Conservation (phyloP, 2,113 vertebrate genomes). For the Emydocephalus ijimae region DNA sequence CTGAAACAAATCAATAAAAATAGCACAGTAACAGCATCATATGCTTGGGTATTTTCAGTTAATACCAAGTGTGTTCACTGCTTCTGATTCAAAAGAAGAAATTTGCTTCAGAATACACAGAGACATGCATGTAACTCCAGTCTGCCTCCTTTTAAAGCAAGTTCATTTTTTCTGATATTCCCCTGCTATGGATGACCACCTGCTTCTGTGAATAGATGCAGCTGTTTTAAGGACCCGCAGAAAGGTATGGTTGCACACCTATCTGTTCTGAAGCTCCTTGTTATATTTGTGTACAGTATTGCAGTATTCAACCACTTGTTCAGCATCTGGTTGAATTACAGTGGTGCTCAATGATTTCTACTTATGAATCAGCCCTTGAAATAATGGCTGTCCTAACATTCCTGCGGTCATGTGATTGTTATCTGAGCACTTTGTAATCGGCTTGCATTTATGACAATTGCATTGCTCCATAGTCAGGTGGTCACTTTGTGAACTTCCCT, state of each 20-base stretch:
- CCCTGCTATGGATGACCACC: not conserved
- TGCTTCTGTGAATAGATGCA: not conserved
- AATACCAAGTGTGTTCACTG: not conserved
- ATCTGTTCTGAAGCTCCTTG: not conserved
- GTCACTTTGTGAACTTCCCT: not conserved
- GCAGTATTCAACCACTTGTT: not conserved
- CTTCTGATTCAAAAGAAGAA: not conserved
- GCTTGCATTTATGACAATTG: not conserved
- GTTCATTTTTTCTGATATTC: not conserved
- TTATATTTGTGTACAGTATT: not conserved
- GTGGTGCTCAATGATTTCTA: not conserved
- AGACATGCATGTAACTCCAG: not conserved
- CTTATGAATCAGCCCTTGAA: not conserved
- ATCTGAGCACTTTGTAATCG: not conserved
- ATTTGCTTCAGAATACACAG: not conserved
- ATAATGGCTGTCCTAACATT: not conserved
- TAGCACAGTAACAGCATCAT: not conserved
- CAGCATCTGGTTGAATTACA: not conserved
- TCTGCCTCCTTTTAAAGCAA: not conserved
- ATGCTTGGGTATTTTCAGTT: not conserved
- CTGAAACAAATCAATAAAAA: not conserved
- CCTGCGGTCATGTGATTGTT: not conserved
- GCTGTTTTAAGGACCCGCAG: not conserved
- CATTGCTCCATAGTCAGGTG: not conserved
- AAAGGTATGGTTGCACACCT: not conserved